Base-by-base conservation (phyloP, 2,113 vertebrate species). In the Nesoenas mayeri region DNA sequence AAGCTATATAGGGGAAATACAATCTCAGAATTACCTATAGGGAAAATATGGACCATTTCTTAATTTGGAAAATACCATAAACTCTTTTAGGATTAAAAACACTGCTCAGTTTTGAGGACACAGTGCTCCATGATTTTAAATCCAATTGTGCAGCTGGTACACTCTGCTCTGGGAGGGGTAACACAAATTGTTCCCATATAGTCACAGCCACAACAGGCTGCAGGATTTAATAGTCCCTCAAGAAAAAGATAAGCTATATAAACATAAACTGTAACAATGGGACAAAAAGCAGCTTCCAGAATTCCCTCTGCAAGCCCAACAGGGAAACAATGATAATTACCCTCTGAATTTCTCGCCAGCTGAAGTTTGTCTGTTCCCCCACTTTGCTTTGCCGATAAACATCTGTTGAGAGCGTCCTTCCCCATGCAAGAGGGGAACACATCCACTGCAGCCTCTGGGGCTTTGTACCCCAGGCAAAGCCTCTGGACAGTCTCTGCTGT, bases 271-370 rank as follows among this genome's bases (percentile, higher is more conserved):
- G 6, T 47, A 96, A 94, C 67, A 80, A 82, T 10, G 11, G 67
- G 91, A 82, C 72, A 88, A 67, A 89, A 94, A 79, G 14, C 67
- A 85, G 82, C 75, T 93, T 94, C 60, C 85, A 92, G 53, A 80
- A 91, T 44, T 83, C 67, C 56, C 72, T 85, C 71, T 78, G 31
- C 64, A 88, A 93, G 53, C 29, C 69, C 69, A 86, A 38, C 5
- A 91, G 34, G 21, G 82, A 96, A 85, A 89, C 22, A 69, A 58
- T 11, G 11, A 38, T 47, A n/a, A 85, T 50, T 83, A 82, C 34
- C 71, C 72, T 44, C 60, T 48, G 51, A 34, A 15, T 83, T 88
- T 90, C 72, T 74, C 8, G 2, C 62, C 91, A 95, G 91, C 85
- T 94, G 92, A 96, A 90, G 57, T 78, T 91, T 74, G 85, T 94